These are phyloP conservation scores for Gymnoscelis rufifasciata DNA, from an alignment of 2,888 invertebrate species.

Conservation along the genomic window DNA sequence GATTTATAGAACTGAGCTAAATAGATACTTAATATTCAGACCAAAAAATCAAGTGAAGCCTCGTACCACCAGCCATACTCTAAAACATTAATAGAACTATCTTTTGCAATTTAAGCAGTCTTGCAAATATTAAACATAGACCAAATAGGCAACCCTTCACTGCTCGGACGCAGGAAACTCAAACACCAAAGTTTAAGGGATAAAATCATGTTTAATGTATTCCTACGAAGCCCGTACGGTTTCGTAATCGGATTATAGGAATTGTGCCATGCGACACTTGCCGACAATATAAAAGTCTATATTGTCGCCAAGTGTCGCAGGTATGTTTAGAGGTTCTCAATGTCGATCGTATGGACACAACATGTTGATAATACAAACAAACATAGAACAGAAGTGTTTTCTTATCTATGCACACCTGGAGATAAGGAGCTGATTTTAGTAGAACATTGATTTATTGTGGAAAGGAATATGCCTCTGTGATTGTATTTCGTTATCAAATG, in stretches of 20 bases:
- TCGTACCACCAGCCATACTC: too few relatives aligned
- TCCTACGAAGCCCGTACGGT: slow-evolving; percentile 44
- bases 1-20: too few relatives aligned
- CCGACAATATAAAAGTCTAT: slow-evolving; percentile 26
- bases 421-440: neutral
- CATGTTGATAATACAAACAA: slow-evolving; percentile 8
- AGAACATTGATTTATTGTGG: neutral
- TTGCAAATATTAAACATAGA: too few relatives aligned
- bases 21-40: too few relatives aligned
- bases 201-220: neutral
- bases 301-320: too few relatives aligned
- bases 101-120: too few relatives aligned
- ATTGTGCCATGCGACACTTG: slow-evolving; percentile 41
- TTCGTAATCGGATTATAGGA: slow-evolving; percentile 55
- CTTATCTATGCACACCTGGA: neutral
- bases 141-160: neutral
- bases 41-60: too few relatives aligned
- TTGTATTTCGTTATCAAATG: too few relatives aligned
- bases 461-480: too few relatives aligned
- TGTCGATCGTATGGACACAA: slow-evolving; percentile 14
- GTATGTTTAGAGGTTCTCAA: slow-evolving; percentile 23
- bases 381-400: neutral
- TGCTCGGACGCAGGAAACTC: neutral
- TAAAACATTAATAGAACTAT: too few relatives aligned
- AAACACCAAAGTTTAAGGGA: neutral